These are phyloP conservation scores for Tetramorium simillimum DNA, from an alignment of 1,140 invertebrate genomes.

Conservation along the genomic window DNA sequence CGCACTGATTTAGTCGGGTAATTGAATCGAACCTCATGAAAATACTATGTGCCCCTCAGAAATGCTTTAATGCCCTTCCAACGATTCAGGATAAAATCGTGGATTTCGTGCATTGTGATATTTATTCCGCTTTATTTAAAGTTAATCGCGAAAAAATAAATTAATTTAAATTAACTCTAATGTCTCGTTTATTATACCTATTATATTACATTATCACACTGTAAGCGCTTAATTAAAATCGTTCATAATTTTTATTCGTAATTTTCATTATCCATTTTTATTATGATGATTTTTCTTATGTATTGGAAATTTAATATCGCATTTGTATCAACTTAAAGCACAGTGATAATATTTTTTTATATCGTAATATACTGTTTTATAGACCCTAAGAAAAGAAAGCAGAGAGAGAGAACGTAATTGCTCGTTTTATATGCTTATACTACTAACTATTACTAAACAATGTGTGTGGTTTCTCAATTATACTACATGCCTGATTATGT, in stretches of 20 bases:
- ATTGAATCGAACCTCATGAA: conserved; percentile 27
- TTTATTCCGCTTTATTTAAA: neutral
- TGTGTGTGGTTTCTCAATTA: neutral
- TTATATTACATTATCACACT: neutral
- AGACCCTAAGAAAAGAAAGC: neutral
- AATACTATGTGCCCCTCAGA: neutral
- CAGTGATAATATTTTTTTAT: neutral
- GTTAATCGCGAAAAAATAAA: neutral
- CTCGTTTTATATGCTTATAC: neutral
- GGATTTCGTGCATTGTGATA: neutral
- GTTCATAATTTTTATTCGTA: neutral
- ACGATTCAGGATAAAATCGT: neutral
- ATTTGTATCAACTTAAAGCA: neutral
- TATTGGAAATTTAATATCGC: neutral
- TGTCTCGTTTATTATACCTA: neutral
- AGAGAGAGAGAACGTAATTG: neutral
- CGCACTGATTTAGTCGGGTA: conserved; percentile 41
- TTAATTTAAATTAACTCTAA: neutral
- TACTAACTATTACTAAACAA: neutral
- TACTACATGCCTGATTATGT: conserved; percentile 11
- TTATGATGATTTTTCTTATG: neutral
- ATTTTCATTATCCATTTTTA: neutral
- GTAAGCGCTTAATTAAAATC: neutral
- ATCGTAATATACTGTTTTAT: neutral
- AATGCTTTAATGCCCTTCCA: neutral